Evolutionary conservation across 2,113 vertebrate species (phyloP).

Genomic region (Thamnophis sirtalis): DNA sequence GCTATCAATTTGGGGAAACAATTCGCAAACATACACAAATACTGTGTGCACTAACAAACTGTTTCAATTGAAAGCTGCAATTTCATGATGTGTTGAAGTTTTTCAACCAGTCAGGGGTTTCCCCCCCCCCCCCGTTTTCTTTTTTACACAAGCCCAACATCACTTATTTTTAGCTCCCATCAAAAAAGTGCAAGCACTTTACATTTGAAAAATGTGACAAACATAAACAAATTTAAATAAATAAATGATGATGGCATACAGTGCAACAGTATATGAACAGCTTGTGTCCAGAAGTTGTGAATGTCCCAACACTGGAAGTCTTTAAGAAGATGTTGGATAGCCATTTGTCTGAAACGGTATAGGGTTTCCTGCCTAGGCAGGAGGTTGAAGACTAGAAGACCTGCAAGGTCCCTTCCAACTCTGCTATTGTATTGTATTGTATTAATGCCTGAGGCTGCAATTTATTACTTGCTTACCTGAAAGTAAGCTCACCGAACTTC

Average conservation of each 20-base stretch:
- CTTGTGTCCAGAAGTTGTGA: too few species aligned
- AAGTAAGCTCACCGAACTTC: not conserved
- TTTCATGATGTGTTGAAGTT: constrained; percentile 12
- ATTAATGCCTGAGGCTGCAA: not conserved
- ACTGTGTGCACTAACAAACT: not conserved
- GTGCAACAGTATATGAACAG: not conserved
- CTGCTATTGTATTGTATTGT: too few species aligned
- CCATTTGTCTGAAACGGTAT: too few species aligned
- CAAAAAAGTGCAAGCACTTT: not conserved
- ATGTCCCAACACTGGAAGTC: too few species aligned
- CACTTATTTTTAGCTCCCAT: not conserved
- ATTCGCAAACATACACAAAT: not conserved
- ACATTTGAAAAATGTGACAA: not conserved
- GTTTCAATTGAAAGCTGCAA: constrained; percentile 11
- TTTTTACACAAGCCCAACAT: not conserved
- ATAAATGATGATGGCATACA: not conserved
- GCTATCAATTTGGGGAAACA: constrained; percentile 11
- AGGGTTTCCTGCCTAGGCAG: too few species aligned
- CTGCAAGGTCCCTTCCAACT: too few species aligned
- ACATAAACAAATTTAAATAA: not conserved
- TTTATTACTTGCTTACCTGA: not conserved
- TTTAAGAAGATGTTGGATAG: too few species aligned
- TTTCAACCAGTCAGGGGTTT: constrained; percentile 6
- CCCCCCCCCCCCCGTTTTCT: too few species aligned
- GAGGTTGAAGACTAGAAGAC: too few species aligned